phyloP scores from a whole-genome alignment of 2,113 vertebrate species.

The Ictalurus punctatus region DNA sequence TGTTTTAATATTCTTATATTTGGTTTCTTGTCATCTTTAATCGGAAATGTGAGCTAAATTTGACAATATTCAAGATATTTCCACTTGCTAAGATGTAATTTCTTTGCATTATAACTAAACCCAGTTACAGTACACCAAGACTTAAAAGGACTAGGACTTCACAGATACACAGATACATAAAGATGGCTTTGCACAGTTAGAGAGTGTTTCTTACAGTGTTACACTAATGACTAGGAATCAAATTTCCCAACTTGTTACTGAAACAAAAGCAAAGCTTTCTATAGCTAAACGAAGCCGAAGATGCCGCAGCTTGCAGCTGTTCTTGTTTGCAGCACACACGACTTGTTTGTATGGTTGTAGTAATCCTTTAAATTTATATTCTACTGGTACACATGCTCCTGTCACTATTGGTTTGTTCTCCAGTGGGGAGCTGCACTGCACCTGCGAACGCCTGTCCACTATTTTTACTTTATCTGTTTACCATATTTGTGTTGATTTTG shows the following conservation, averaged over 20 bases:
- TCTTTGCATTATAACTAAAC: neutral
- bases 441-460: neutral
- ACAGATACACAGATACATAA: neutral
- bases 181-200: neutral
- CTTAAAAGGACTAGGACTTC: neutral
- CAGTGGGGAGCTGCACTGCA: neutral
- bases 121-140: neutral
- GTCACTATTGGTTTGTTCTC: neutral
- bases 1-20: too few relatives aligned
- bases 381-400: slow-evolving; percentile 10
- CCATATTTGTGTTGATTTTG: neutral
- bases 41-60: neutral
- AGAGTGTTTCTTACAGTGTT: neutral
- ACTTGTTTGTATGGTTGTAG: neutral
- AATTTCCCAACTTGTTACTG: neutral
- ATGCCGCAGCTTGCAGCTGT: neutral
- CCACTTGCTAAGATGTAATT: neutral
- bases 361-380: slow-evolving; percentile 13
- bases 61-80: neutral
- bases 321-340: neutral
- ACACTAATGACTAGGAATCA: slow-evolving; percentile 16
- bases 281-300: neutral
- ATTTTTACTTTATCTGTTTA: neutral
- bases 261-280: neutral
- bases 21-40: neutral